These are phyloP conservation scores for Siniperca scherzeri DNA, from an alignment of 2,797 vertebrate species.

Conservation along the genomic window DNA sequence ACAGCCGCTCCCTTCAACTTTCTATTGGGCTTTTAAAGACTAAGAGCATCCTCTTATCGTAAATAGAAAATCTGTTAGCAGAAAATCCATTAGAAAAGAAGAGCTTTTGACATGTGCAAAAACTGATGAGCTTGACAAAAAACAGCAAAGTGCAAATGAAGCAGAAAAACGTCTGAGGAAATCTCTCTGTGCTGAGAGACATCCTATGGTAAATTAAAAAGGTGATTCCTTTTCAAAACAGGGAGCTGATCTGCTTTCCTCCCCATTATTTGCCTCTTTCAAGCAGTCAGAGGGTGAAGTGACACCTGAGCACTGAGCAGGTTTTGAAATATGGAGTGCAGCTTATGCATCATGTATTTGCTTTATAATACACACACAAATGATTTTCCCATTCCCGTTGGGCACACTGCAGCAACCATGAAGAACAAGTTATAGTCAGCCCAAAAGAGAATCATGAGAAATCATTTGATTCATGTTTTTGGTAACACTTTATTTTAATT, in stretches of 20 bases:
- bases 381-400: not conserved
- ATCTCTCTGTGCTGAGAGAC: slow-evolving; percentile 63
- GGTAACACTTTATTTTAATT: not conserved
- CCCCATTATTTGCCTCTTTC: slow-evolving; percentile 45
- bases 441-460: slow-evolving; percentile 22
- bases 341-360: slow-evolving; percentile 43
- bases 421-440: slow-evolving; percentile 13
- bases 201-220: slow-evolving; percentile 73
- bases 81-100: slow-evolving; percentile 77
- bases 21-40: slow-evolving; percentile 70
- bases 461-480: slow-evolving; percentile 10
- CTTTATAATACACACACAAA: slow-evolving; percentile 21
- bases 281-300: slow-evolving; percentile 36
- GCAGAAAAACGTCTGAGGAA: slow-evolving; percentile 63
- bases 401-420: slow-evolving; percentile 7
- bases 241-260: slow-evolving; percentile 42
- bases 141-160: slow-evolving; percentile 70
- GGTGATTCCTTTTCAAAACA: slow-evolving; percentile 63
- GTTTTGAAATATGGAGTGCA: slow-evolving; percentile 43
- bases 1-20: slow-evolving; percentile 60
- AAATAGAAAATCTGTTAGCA: slow-evolving; percentile 74
- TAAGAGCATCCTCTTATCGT: slow-evolving; percentile 69
- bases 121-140: slow-evolving; percentile 78
- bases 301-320: slow-evolving; percentile 40
- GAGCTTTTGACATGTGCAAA: slow-evolving; percentile 69